Base-by-base conservation (phyloP, 1,140 invertebrate genomes). In the Drosophila rufa region DNA sequence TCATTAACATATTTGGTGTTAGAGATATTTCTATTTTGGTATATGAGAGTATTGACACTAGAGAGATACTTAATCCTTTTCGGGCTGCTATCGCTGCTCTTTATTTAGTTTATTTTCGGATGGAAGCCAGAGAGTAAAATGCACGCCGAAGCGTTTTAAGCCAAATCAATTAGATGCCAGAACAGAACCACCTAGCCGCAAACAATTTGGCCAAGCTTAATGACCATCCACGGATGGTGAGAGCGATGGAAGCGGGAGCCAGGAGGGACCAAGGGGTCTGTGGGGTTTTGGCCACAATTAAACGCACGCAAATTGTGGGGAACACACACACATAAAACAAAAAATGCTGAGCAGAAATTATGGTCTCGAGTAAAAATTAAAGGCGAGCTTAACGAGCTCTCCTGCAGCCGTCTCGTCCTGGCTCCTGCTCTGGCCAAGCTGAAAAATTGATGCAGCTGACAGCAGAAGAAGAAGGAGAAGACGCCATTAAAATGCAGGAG, bases 341-440 rank as follows among this genome's bases (percentile, higher is more conserved):
- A 79, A 85, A 66, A 53, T 64, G 70, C 71, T 79, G 53, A 46
- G 65, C 75, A 47, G 40, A 66, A 87, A 80, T 89, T 87, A 89
- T 87, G 84, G 66, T 89, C 77, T 79, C 68, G 70, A 78, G 83
- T 56, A 84, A 87, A 89, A 87, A 89, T 87, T 87, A 87, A 89
- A 87, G 67, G 84, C 80, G 53, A 84, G 84, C 84, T 89, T 89
- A 89, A 89, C 80, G 80, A 89, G 84, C 84, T 19, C 57, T 64
- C 64, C 77, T 80, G 53, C 56, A 27, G 56, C 45, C 27, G 33
- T 40, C 15, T 56, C 38, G 40, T 33, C 38, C 40, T 27, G 17
- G 9, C n/a, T 38, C 40, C 43, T 36, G 22, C 19, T n/a, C 40
- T 43, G 48, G 64, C 57, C 58, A 51, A 75, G 58, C 75, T 69